Conservation (phyloP, 1,140 invertebrate genomes). For the Centruroides vittatus region DNA sequence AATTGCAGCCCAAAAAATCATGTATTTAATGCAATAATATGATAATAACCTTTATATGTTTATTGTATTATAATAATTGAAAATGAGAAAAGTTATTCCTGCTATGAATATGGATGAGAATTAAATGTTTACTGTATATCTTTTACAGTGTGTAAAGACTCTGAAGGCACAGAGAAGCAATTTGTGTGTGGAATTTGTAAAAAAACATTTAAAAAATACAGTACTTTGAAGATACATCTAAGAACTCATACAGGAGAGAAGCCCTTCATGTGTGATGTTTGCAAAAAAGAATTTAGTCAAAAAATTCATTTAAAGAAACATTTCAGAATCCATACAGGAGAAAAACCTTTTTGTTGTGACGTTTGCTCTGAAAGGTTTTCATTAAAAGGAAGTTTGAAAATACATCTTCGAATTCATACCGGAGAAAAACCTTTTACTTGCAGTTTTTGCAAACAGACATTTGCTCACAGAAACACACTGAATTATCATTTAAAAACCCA, state of each 20-base stretch:
- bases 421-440: constrained; percentile 36
- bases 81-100: too few relatives aligned
- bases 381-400: constrained; percentile 33
- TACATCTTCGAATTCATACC: constrained; percentile 33
- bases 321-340: constrained; percentile 51
- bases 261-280: too few relatives aligned
- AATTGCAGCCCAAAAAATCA: too few relatives aligned
- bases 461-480: constrained; percentile 21
- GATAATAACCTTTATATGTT: too few relatives aligned
- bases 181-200: constrained; percentile 76
- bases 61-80: too few relatives aligned
- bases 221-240: constrained; percentile 24
- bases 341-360: constrained; percentile 55
- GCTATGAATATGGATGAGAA: too few relatives aligned
- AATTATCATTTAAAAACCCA: constrained; percentile 31
- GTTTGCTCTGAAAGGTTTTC: constrained; percentile 38
- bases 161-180: constrained; percentile 46
- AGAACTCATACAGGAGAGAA: too few relatives aligned
- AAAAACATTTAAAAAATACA: constrained; percentile 31
- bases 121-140: too few relatives aligned
- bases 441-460: constrained; percentile 33
- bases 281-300: constrained; percentile 40
- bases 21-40: too few relatives aligned
- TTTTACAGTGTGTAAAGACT: too few relatives aligned
- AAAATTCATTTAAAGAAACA: constrained; percentile 43